Percentiles rank a stretch among this genome's conserved stretches.
These are phyloP conservation scores for Drosophila kepulauana DNA, from an alignment of 1,140 invertebrate genomes.

Conservation along the genomic window DNA sequence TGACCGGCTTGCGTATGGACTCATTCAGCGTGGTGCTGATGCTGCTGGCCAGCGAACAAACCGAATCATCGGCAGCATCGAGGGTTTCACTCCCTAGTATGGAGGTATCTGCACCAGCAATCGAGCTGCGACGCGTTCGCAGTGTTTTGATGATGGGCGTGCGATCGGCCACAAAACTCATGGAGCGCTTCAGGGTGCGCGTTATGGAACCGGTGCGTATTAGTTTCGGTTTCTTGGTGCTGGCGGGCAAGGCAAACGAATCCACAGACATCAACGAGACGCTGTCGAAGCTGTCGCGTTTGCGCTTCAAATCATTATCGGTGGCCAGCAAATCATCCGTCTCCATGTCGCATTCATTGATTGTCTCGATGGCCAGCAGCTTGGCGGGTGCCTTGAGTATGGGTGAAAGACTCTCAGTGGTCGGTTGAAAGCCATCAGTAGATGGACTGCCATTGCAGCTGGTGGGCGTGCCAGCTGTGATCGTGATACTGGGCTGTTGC, in stretches of 20 bases:
- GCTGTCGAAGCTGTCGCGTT: conserved; percentile 78
- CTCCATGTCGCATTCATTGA: conserved; percentile 68
- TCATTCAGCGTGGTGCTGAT: conserved; percentile 74
- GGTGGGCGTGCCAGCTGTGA: conserved; percentile 44
- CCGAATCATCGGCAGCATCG: conserved; percentile 65
- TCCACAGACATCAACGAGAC: conserved; percentile 80
- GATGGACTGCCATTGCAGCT: conserved; percentile 37
- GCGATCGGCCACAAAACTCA: conserved; percentile 78
- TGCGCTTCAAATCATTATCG: conserved; percentile 74
- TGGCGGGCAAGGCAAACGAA: conserved; percentile 71
- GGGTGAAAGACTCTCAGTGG: conserved; percentile 67
- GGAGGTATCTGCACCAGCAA: conserved; percentile 62
- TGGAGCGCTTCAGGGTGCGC: conserved; percentile 73
- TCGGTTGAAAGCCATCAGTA: conserved; percentile 45
- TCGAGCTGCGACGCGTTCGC: conserved; percentile 75
- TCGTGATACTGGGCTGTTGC: conserved; percentile 5
- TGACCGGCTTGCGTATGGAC: conserved; percentile 76
- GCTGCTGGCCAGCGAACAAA: conserved; percentile 77
- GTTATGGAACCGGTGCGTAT: conserved; percentile 81
- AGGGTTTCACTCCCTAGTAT: conserved; percentile 52
- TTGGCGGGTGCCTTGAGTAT: conserved; percentile 61
- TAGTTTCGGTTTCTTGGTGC: conserved; percentile 81
- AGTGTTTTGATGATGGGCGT: conserved; percentile 78
- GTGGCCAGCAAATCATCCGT: conserved; percentile 48
- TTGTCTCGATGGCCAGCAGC: conserved; percentile 40